Conservation (phyloP, 2,113 vertebrate genomes). For the Aldabrachelys gigantea region DNA sequence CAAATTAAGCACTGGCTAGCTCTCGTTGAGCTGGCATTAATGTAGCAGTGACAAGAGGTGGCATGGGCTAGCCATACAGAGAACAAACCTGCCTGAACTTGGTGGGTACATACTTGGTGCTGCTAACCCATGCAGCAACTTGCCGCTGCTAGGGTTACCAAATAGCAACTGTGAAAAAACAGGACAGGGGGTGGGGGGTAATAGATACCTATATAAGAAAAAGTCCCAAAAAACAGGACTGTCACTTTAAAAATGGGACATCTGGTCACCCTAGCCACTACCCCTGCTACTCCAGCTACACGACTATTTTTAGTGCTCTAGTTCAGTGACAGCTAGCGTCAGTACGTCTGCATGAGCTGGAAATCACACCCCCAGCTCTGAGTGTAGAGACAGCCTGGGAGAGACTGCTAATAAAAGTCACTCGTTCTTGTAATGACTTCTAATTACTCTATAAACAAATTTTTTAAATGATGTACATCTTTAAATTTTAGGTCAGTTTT, state of each 20-base stretch:
- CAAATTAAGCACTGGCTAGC: too few relatives aligned
- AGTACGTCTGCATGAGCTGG: background rate
- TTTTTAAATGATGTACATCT: background rate
- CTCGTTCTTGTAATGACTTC: background rate
- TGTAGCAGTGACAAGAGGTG: background rate
- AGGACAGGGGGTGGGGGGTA: too few relatives aligned
- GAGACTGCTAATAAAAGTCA: background rate
- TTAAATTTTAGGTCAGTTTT: slow-evolving; percentile 83
- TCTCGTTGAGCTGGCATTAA: background rate
- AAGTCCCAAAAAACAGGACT: too few relatives aligned
- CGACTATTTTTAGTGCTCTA: background rate
- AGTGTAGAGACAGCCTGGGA: background rate
- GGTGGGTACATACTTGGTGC: too few relatives aligned
- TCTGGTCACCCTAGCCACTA: too few relatives aligned
- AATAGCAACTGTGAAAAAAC: too few relatives aligned
- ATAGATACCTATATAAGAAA: too few relatives aligned
- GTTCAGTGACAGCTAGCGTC: background rate
- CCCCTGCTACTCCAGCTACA: background rate
- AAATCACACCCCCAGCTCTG: background rate
- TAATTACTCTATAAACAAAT: background rate
- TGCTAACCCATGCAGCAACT: background rate
- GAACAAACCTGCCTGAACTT: background rate
- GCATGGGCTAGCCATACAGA: background rate
- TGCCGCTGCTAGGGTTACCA: too few relatives aligned
- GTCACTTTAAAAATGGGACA: too few relatives aligned